Percentiles rank a stretch among this genome's conserved stretches.
These are phyloP conservation scores for Takifugu rubripes DNA, from an alignment of 2,797 vertebrate species.

Conservation along the genomic window DNA sequence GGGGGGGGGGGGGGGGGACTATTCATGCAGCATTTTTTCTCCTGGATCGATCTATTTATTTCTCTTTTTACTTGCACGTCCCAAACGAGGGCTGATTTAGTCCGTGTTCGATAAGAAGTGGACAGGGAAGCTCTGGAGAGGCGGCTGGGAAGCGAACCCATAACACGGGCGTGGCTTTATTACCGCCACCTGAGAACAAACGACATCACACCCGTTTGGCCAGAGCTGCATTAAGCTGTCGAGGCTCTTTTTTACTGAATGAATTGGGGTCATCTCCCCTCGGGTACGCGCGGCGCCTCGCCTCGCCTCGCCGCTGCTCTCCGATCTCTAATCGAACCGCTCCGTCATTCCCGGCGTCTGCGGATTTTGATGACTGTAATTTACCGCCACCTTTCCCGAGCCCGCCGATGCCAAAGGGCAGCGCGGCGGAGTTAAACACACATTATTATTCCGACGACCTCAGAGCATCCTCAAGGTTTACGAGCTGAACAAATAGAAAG, in stretches of 20 bases:
- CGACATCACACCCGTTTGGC: conserved; percentile 24
- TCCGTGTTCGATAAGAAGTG: too few species aligned
- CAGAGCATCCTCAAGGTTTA: conserved; percentile 3
- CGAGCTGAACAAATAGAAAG: conserved; percentile 10
- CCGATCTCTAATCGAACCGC: conserved; percentile 39
- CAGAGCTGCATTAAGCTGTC: conserved; percentile 20
- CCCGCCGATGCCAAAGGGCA: conserved; percentile 21
- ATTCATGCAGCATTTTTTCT: too few species aligned
- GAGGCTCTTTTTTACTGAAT: conserved; percentile 40
- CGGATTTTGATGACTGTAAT: conserved; percentile 33
- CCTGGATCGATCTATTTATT: background rate
- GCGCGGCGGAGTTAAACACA: conserved; percentile 19
- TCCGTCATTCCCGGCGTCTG: conserved; percentile 9
- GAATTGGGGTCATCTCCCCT: conserved; percentile 41
- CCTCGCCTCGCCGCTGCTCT: conserved; percentile 16
- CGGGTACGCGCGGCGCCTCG: conserved; percentile 27
- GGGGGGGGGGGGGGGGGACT: conserved; percentile 3
- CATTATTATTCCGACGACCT: conserved; percentile 22
- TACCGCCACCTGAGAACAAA: background rate
- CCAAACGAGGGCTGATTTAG: background rate
- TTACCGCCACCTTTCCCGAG: conserved; percentile 29
- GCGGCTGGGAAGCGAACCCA: too few species aligned
- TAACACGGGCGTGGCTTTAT: too few species aligned
- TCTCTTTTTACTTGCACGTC: background rate
- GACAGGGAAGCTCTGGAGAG: too few species aligned